Percentiles rank a stretch among this genome's conserved stretches.
Conservation (phyloP, 2,888 invertebrate species). For the Pristionchus arcanus region DNA sequence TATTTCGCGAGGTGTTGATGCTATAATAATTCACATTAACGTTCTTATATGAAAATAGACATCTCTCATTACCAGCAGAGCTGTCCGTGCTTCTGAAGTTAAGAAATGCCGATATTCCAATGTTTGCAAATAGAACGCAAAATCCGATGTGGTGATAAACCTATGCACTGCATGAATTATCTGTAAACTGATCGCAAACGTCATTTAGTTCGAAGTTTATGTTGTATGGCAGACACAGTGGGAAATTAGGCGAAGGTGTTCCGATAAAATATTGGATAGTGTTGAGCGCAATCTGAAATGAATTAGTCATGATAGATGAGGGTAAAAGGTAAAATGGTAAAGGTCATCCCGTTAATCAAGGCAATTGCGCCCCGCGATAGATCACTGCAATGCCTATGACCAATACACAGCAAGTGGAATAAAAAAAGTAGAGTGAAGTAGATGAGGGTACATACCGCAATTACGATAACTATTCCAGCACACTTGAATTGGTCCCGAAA, state of each 20-base stretch:
- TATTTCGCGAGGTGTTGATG: not conserved
- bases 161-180: not conserved
- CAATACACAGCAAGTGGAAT: too few species aligned
- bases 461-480: not conserved
- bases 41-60: not conserved
- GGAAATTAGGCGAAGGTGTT: not conserved
- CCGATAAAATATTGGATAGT: not conserved
- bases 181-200: not conserved
- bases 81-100: not conserved
- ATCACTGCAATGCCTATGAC: too few species aligned
- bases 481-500: not conserved
- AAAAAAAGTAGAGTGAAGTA: not conserved
- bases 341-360: too few species aligned
- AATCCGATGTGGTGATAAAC: not conserved
- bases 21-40: not conserved
- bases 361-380: too few species aligned
- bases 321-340: not conserved
- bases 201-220: slow-evolving; percentile 10
- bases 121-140: not conserved
- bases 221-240: not conserved
- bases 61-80: not conserved
- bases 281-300: not conserved
- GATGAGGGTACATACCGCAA: not conserved
- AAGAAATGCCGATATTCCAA: not conserved
- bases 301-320: not conserved